Evolutionary conservation across 2,797 vertebrate genomes (phyloP).

Genomic region (Argya squamiceps): DNA sequence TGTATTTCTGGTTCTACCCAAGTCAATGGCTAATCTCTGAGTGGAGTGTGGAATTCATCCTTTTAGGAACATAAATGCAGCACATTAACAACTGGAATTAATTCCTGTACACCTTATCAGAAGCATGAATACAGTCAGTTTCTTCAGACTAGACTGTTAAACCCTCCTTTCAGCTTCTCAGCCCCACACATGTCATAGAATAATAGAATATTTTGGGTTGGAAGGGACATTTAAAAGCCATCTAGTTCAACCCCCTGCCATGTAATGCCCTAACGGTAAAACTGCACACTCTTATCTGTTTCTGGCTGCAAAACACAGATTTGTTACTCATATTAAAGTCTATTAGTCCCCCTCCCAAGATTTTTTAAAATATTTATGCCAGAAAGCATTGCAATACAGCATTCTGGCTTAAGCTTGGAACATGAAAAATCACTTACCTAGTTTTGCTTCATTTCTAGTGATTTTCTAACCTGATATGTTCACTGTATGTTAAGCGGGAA

Average conservation of each 20-base stretch:
- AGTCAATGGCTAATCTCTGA: not conserved
- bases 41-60: not conserved
- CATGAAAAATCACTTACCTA: not conserved
- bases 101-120: not conserved
- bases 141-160: not conserved
- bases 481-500: not conserved
- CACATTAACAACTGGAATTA: not conserved
- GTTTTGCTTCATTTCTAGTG: not conserved
- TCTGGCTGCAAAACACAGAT: not conserved
- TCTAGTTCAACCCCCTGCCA: rapidly evolving
- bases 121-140: not conserved
- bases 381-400: not conserved
- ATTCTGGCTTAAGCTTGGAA: not conserved
- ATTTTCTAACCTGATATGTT: not conserved
- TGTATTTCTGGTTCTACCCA: not conserved
- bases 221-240: not conserved
- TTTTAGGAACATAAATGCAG: not conserved
- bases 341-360: not conserved
- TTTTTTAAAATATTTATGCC: not conserved
- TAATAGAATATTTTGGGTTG: not conserved
- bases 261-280: not conserved
- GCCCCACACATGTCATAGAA: not conserved
- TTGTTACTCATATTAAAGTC: not conserved
- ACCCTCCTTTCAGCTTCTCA: not conserved
- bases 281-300: not conserved